Evolutionary conservation across 2,888 invertebrate genomes (phyloP).

Genomic region (Rhagonycha lutea): DNA sequence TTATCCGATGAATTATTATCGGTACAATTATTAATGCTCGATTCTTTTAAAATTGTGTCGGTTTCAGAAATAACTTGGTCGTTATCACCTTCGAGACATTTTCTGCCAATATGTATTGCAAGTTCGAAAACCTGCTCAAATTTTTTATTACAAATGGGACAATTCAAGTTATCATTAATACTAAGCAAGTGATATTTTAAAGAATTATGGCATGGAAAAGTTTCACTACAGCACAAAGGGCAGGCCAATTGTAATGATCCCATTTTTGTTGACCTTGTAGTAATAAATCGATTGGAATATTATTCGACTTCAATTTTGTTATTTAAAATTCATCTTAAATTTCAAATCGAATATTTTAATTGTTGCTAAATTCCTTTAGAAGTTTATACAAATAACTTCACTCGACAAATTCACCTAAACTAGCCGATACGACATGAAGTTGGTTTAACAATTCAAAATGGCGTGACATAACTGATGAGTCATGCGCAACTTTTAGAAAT

Average conservation of each 20-base stretch:
- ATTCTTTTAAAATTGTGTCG: not conserved
- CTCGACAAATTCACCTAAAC: constrained; percentile 28
- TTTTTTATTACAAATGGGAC: constrained; percentile 63
- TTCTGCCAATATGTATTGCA: constrained; percentile 61
- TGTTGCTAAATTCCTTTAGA: constrained; percentile 44
- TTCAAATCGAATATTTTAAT: constrained; percentile 16
- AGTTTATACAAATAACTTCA: constrained; percentile 47
- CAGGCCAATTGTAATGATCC: constrained; percentile 55
- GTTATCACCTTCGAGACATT: constrained; percentile 35
- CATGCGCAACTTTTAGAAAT: not conserved
- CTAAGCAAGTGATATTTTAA: constrained; percentile 60
- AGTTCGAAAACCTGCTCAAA: constrained; percentile 61
- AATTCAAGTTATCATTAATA: constrained; percentile 63
- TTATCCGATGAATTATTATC: constrained; percentile 3
- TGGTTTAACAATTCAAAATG: constrained; percentile 35
- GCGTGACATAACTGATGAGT: constrained; percentile 6
- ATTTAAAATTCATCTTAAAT: constrained; percentile 4
- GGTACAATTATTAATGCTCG: not conserved
- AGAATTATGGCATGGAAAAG: constrained; percentile 61
- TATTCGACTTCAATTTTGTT: not conserved
- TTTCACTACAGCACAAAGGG: constrained; percentile 68
- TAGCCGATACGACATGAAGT: constrained; percentile 33
- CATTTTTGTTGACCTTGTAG: constrained; percentile 10
- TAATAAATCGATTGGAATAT: not conserved
- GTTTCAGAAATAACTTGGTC: not conserved